Base-by-base conservation (phyloP, 2,113 vertebrate genomes). In the Phoenicopterus ruber region DNA sequence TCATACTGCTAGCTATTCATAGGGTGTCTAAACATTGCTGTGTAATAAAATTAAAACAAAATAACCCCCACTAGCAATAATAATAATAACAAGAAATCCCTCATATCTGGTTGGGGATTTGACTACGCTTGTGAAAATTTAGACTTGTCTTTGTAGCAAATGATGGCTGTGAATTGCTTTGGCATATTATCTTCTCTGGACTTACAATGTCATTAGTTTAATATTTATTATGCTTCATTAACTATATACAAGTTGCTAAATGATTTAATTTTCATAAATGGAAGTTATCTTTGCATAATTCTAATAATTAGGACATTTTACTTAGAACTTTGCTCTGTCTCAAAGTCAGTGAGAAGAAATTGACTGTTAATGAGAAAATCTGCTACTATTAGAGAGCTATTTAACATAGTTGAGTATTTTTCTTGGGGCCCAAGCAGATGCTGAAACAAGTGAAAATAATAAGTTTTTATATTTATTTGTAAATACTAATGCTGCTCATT, bases 181-280 rank as follows among this genome's bases (percentile, higher is more conserved):
- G 85, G 47, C 38, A 22, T 90, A 65, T 89, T 90, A 79, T 94
- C 65, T 95, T 95, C 69, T 62, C 18, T 91, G 72, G 73, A 62
- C 55, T 92, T 96, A 88, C 38, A 93, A 47, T 94, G 79, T 80
- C 79, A 94, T 97, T 96, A 93, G 52, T 91, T 96, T 95, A 97
- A 92, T 92, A 93, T 92, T 96, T 92, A 92, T 94, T 97, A 77
- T 0, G 17, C 71, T 96, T 97, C 94, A 96, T 97, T 96, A 97
- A 82, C 80, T 84, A 62, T 81, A 92, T 65, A 65, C 59, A 95
- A 79, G 85, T 88, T 93, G 26, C 31, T 96, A 89, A 97, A 91
- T 97, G 6, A 84, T 95, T 96, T 96, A 57, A 88, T 97, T 95
- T 96, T 94, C 58, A 79, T 88, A 92, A 95, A 85, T 94, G 52